Base-by-base conservation (phyloP, 1,140 invertebrate species). In the Cardiocondyla obscurior region DNA sequence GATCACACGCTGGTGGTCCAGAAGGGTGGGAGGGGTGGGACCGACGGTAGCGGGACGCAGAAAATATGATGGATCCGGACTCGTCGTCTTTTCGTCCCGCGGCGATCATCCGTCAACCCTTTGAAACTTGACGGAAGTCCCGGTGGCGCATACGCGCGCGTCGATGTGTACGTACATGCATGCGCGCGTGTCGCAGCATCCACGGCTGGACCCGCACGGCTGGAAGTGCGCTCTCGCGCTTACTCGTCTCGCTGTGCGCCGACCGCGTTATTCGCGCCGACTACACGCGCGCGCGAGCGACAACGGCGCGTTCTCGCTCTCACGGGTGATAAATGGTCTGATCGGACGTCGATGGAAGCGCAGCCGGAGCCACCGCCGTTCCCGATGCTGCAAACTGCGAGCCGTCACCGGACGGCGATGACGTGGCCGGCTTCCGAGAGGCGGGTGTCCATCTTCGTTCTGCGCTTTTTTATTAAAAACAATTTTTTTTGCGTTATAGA, bases 91-190 rank as follows among this genome's bases (percentile, higher is more conserved):
- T 90, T 85, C 86, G 91, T 94, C 93, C 93, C 92, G 90, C 85
- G 88, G 92, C 92, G 93, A 92, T 92, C 90, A 94, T 94, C 90
- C 92, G 93, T 94, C 91, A 93, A 91, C 88, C 88, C 90, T 93
- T 93, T 92, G 81, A 91, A 91, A 93, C 83, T 91, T 91, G 90
- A 92, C 90, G 87, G 86, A 86, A 84, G 83, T 84, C 84, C 76
- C 69, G 84, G 65, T 55, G 28, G 57, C 51, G 70, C 28, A 65
- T 33, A 60, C 33, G 57, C 51, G 70, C 28, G 72, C 33, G 67
- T 49, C 57, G 81, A 19, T 49, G 44, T n/a, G n/a, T n/a, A 28
- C 22, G 49, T 44, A 10, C 6, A 28, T 8, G 30, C 36, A 22
- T 33, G 7, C 19, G 5, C 25, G 12, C 7, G n/a, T n/a, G 55